Evolutionary conservation across 2,888 invertebrate species (phyloP).

Genomic region (Thecocarcelia acutangulata): DNA sequence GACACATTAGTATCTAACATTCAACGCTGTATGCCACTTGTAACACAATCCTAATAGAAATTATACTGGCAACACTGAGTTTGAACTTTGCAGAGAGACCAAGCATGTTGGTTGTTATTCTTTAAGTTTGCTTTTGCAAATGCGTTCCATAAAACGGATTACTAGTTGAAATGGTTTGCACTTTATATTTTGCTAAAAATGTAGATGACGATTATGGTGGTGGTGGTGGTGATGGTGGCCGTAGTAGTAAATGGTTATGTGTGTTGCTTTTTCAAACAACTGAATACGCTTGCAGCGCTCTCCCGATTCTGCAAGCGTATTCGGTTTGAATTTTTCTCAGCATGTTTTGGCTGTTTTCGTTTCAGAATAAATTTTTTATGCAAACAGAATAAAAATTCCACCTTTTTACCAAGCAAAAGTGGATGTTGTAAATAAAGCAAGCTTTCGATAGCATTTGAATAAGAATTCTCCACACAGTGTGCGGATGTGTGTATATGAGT

Average conservation of each 20-base stretch:
- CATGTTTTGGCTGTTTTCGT: constrained; percentile 21
- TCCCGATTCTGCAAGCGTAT: constrained; percentile 56
- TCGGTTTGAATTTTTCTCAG: constrained; percentile 18
- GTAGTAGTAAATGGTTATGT: background rate
- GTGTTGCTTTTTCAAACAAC: constrained; percentile 24
- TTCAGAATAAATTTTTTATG: constrained; percentile 41
- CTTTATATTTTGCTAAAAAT: constrained; percentile 25
- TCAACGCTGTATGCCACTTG: no score
- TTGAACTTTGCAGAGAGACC: background rate
- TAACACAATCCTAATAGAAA: no score
- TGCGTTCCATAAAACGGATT: constrained; percentile 61
- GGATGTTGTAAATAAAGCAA: constrained; percentile 31
- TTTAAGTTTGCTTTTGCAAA: constrained; percentile 44
- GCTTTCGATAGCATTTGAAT: constrained; percentile 44
- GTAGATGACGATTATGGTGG: background rate
- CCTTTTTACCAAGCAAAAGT: constrained; percentile 38
- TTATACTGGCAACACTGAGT: constrained; percentile 4
- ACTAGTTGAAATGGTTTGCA: constrained; percentile 56
- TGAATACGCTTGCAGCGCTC: constrained; percentile 57
- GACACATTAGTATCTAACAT: no score
- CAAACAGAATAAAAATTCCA: constrained; percentile 49
- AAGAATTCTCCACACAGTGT: constrained; percentile 48
- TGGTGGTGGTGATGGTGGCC: constrained; percentile 9
- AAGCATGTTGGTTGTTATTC: constrained; percentile 15
- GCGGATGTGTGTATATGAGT: constrained; percentile 5